These are phyloP conservation scores for Dreissena polymorpha DNA, from an alignment of 1,140 invertebrate genomes.

Conservation along the genomic window DNA sequence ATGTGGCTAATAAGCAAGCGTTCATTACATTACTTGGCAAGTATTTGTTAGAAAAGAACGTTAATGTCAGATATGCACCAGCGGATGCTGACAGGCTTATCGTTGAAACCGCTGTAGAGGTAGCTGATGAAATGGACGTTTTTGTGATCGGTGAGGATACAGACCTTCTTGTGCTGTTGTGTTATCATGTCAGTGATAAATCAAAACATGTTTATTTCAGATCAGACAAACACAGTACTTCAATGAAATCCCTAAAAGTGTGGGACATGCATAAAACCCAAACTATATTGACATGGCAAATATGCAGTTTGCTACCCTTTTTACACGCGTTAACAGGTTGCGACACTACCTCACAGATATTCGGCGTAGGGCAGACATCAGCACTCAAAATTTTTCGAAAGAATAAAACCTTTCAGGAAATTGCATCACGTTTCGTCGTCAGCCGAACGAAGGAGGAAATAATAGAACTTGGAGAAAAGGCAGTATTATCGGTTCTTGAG, in stretches of 20 bases:
- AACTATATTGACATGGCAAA: not conserved
- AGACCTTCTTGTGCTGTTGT: slow-evolving; percentile 58
- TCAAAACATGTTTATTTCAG: not conserved
- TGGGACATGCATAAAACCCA: slow-evolving; percentile 5
- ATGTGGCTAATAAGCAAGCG: slow-evolving; percentile 56
- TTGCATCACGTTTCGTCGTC: not conserved
- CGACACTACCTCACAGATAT: slow-evolving; percentile 10
- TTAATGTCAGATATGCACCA: slow-evolving; percentile 35
- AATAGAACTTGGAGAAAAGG: too few species aligned
- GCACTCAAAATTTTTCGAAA: slow-evolving; percentile 1
- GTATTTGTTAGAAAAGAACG: slow-evolving; percentile 24
- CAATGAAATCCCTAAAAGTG: not conserved
- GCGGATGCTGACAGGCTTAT: slow-evolving; percentile 60
- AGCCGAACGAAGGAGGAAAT: not conserved
- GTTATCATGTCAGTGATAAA: slow-evolving; percentile 6
- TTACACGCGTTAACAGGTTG: slow-evolving; percentile 18
- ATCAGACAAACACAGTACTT: not conserved
- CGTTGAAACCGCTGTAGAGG: slow-evolving; percentile 52
- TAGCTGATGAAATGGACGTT: slow-evolving; percentile 19
- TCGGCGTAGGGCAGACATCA: not conserved
- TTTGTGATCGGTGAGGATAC: slow-evolving; percentile 59
- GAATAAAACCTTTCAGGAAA: not conserved
- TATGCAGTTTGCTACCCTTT: slow-evolving; percentile 1
- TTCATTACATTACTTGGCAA: slow-evolving; percentile 51
- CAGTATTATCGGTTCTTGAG: not conserved